Evolutionary conservation across 2,888 invertebrate genomes (phyloP).

Genomic region (Megastigmus dorsalis): DNA sequence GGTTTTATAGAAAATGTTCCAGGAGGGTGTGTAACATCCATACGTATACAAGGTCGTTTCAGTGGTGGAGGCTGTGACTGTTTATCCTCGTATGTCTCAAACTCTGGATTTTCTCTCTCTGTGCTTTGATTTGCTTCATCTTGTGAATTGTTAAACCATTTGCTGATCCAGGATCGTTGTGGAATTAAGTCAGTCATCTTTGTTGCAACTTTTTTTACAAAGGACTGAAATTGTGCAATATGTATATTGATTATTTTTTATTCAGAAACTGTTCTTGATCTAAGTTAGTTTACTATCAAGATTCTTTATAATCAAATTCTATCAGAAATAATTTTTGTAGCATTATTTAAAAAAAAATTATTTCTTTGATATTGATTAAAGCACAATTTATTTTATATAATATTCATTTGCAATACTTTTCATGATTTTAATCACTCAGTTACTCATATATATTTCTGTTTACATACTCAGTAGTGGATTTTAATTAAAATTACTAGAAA

Average conservation of each 20-base stretch:
- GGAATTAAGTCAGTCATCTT: conserved; percentile 80
- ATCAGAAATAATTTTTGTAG: no score
- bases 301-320: no score
- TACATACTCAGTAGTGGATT: no score
- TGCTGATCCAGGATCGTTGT: conserved; percentile 75
- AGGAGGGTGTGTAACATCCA: conserved; percentile 71
- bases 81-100: conserved; percentile 63
- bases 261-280: no score
- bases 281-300: no score
- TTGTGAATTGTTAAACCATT: conserved; percentile 70
- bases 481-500: no score
- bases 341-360: no score
- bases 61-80: conserved; percentile 65
- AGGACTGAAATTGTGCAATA: conserved; percentile 76
- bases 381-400: no score
- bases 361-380: no score
- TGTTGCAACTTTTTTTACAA: conserved; percentile 82
- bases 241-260: background rate
- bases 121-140: conserved; percentile 59
- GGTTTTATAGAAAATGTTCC: conserved; percentile 70
- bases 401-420: no score
- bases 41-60: conserved; percentile 71
- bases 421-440: no score
- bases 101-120: conserved; percentile 57
- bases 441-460: no score